Conservation (phyloP, 1,140 invertebrate genomes). For the Hyles euphorbiae region DNA sequence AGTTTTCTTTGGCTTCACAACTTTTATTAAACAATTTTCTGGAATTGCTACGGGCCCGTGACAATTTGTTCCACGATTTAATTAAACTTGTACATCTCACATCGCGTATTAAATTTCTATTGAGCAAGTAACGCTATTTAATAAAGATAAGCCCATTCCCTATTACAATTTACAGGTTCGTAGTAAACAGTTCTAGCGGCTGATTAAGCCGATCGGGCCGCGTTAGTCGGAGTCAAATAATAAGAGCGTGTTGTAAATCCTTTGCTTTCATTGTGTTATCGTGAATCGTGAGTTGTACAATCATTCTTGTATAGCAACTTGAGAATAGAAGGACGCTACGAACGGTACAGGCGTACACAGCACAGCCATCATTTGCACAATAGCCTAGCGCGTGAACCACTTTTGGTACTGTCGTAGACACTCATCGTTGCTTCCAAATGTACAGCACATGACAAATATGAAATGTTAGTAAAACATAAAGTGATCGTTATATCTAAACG, state of each 20-base stretch:
- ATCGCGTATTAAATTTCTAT: constrained; percentile 14
- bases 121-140: constrained; percentile 13
- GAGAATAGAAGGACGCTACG: constrained; percentile 11
- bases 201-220: constrained; percentile 12
- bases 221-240: constrained; percentile 37
- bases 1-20: too few relatives aligned
- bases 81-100: constrained; percentile 8
- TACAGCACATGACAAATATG: too few relatives aligned
- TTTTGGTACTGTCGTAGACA: too few relatives aligned
- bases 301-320: constrained; percentile 33
- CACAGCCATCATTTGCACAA: too few relatives aligned
- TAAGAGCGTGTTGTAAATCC: constrained; percentile 37
- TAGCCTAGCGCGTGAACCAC: too few relatives aligned
- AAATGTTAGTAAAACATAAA: too few relatives aligned
- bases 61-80: too few relatives aligned
- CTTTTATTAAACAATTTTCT: too few relatives aligned
- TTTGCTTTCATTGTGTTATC: constrained; percentile 42
- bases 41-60: too few relatives aligned
- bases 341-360: too few relatives aligned
- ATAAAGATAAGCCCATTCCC: constrained; percentile 17
- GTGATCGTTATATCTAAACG: background rate
- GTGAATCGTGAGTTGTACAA: constrained; percentile 47
- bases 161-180: constrained; percentile 16
- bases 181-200: constrained; percentile 8
- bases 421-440: too few relatives aligned